Evolutionary conservation across 1,140 invertebrate species (phyloP).

Genomic region (Papilio machaon): DNA sequence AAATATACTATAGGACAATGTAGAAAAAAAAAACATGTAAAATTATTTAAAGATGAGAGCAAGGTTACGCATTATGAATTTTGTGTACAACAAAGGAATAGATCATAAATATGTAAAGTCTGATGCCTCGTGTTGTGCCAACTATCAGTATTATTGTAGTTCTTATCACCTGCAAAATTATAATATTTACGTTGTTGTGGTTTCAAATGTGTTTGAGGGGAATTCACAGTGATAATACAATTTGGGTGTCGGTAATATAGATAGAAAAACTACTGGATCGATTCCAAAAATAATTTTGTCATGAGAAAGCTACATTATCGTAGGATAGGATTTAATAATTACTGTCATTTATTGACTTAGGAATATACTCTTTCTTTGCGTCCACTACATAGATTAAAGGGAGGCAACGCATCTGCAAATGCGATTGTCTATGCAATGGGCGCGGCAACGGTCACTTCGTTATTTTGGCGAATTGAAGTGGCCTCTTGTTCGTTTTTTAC

Average conservation of each 20-base stretch:
- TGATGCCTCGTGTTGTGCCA: neutral
- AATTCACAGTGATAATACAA: slow-evolving; percentile 5
- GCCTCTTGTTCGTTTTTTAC: no score
- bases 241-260: neutral
- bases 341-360: no score
- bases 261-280: no score
- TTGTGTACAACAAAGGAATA: slow-evolving; percentile 17
- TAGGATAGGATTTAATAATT: no score
- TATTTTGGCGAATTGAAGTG: no score
- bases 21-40: slow-evolving; percentile 5
- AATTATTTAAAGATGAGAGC: neutral
- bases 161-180: slow-evolving; percentile 13
- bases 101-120: slow-evolving; percentile 6
- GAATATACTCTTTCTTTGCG: no score
- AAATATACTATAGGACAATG: slow-evolving; percentile 11
- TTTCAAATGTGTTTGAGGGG: neutral
- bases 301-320: no score
- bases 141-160: neutral
- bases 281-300: no score
- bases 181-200: slow-evolving; percentile 6
- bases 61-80: slow-evolving; percentile 15
- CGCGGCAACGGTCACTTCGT: no score
- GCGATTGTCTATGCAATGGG: no score
- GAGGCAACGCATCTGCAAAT: no score
- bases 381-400: no score